Base-by-base conservation (phyloP, 2,888 invertebrate genomes). In the Limnephilus lunatus region DNA sequence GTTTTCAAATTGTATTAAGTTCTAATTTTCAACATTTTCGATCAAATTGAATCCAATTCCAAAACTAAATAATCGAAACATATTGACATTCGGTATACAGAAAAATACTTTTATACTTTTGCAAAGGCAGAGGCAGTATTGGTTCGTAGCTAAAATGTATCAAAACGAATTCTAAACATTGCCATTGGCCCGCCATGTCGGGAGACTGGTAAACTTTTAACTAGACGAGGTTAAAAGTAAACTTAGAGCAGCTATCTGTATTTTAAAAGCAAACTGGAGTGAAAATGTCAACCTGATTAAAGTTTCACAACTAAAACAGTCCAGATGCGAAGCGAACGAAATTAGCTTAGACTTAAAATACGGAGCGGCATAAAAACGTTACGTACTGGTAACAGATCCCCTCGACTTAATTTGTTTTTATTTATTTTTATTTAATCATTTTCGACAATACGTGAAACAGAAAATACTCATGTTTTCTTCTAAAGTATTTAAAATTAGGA, bases 201-300 rank as follows among this genome's bases (percentile, higher is more conserved):
- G 4, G 83, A 32, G 25, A 11, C 83, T 25, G 35, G 83, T 25
- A 15, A 44, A 86, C 86, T 86, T 86, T 44, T 44, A 44, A 86
- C 86, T 86, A 44, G 39, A 19, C 39, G 86, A 15, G n/a, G 48
- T 25, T 86, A 39, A 39, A 86, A 86, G 68, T 86, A 48, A 86
- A 48, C 86, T 30, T 30, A 86, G 68, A 25, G 25, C 25, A 68
- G 68, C 68, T 68, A 68, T 88, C 68, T 35, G 88, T 88, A 68
- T 86, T 86, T 53, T 53, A 88, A 88, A 88, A 88, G 88, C 88
- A 48, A 48, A 19, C 88, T 15, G 15, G 32, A 86, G 86, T 86
- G 86, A 88, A 68, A 53, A 15, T 88, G 53, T 88, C 88, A 88
- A 88, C 88, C 88, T 68, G 53, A 88, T 88, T 88, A 88, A 88